Percentiles rank a stretch among this genome's conserved stretches.
phyloP scores from a whole-genome alignment of 2,797 vertebrate genomes.

The Rhabdomys pumilio region DNA sequence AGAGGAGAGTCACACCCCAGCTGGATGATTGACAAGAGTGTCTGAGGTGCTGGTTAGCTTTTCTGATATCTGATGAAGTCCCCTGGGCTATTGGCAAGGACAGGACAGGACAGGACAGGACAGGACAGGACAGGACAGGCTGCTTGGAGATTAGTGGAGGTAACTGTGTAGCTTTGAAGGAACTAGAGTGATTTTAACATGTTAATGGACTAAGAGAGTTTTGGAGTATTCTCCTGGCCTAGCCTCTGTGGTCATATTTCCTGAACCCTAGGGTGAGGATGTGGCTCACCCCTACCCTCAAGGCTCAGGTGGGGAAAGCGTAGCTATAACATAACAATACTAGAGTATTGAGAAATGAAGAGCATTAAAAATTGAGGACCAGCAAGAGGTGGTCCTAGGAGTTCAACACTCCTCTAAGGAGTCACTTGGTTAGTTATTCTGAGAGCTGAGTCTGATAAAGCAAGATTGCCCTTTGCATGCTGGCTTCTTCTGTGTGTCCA shows the following conservation, averaged over 20 bases:
- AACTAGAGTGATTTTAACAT: background rate
- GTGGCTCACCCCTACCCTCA: accelerated
- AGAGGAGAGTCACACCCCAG: background rate
- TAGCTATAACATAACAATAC: no score
- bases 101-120: background rate
- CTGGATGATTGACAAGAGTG: background rate
- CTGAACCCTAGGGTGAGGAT: background rate
- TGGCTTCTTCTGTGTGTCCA: background rate
- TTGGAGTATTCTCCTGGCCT: accelerated
- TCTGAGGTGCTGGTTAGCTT: accelerated
- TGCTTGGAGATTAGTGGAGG: background rate
- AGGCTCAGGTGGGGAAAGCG: background rate
- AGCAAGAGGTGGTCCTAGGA: background rate
- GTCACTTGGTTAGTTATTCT: background rate
- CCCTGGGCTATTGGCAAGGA: no score
- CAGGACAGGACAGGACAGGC: background rate
- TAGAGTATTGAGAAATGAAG: background rate
- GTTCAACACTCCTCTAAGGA: background rate
- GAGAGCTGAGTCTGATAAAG: background rate
- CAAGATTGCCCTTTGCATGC: background rate
- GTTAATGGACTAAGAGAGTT: background rate
- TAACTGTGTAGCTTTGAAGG: accelerated
- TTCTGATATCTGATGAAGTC: background rate
- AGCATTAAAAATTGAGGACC: background rate
- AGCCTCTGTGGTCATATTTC: background rate